phyloP scores from a whole-genome alignment of 30 jellyfish, hydroid and myxozoan genomes.

The Phacellophora camtschatica region DNA sequence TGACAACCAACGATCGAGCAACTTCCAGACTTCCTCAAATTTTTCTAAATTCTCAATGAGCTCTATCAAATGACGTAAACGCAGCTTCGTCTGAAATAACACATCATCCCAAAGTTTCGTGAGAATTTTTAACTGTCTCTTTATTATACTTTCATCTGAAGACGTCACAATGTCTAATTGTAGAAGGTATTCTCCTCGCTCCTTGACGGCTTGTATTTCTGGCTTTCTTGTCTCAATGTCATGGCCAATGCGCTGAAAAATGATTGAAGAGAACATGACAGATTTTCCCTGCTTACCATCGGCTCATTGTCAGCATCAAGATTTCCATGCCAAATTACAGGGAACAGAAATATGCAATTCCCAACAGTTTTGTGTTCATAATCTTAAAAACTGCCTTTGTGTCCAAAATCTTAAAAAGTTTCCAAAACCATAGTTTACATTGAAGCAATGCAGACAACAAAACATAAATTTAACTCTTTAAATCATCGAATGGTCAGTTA shows the following conservation, averaged over 20 bases:
- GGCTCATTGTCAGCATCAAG: too few relatives aligned
- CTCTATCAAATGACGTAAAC: conserved; percentile 45
- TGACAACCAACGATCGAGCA: conserved; percentile 48
- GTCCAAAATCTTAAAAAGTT: too few relatives aligned
- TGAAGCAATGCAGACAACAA: too few relatives aligned
- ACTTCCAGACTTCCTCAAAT: conserved; percentile 53
- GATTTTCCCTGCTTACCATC: too few relatives aligned
- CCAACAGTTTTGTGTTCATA: too few relatives aligned
- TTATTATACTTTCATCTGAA: conserved; percentile 32
- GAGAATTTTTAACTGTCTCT: conserved; percentile 46
- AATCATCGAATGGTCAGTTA: too few relatives aligned
- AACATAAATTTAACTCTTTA: too few relatives aligned
- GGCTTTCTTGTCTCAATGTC: conserved; percentile 41
- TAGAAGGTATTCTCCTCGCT: conserved; percentile 34
- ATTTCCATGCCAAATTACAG: too few relatives aligned
- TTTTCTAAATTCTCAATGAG: conserved; percentile 61
- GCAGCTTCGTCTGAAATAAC: conserved; percentile 16
- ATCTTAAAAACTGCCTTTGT: too few relatives aligned
- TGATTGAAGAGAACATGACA: not conserved
- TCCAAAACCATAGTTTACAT: too few relatives aligned
- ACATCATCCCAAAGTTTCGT: conserved; percentile 74
- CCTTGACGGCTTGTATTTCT: conserved; percentile 49
- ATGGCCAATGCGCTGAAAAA: conserved; percentile 43
- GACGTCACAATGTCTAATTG: conserved; percentile 16
- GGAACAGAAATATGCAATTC: too few relatives aligned